These are phyloP conservation scores for Pseudorhiza aurosa DNA, from an alignment of 30 jellyfish, hydroid and myxozoan genomes.

Conservation along the genomic window DNA sequence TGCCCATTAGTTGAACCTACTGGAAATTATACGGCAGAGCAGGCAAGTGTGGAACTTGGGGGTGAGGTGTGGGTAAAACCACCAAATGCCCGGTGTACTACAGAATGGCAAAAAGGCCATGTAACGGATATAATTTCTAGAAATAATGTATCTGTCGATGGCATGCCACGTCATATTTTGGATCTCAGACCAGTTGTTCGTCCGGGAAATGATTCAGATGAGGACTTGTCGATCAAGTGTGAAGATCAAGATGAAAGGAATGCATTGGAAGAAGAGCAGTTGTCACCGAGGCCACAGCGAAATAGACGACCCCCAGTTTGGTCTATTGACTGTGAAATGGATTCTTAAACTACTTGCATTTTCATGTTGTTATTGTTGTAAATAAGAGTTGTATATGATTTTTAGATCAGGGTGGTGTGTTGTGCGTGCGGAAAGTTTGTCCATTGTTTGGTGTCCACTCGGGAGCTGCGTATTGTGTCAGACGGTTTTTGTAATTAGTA, in stretches of 20 bases:
- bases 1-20: conserved; percentile 9
- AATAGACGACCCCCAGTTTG: conserved; percentile 4
- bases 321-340: background rate
- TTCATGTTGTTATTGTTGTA: background rate
- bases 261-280: background rate
- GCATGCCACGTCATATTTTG: conserved; percentile 23
- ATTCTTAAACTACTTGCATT: background rate
- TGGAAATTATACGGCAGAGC: conserved; percentile 6
- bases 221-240: background rate
- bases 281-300: conserved; percentile 15
- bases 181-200: conserved; percentile 12
- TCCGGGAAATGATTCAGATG: background rate
- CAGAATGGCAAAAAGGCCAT: background rate
- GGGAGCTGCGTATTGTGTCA: too few relatives aligned
- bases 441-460: background rate
- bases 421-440: background rate
- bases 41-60: conserved; percentile 32
- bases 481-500: too few relatives aligned
- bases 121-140: conserved; percentile 14
- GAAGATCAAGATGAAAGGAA: background rate
- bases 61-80: conserved; percentile 40
- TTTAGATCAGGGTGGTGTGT: conserved; percentile 19
- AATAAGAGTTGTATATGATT: background rate
- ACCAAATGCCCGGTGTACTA: conserved; percentile 10
- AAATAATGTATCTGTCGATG: conserved; percentile 15